Conservation (phyloP, 2,113 vertebrate genomes). For the Percina caprodes region DNA sequence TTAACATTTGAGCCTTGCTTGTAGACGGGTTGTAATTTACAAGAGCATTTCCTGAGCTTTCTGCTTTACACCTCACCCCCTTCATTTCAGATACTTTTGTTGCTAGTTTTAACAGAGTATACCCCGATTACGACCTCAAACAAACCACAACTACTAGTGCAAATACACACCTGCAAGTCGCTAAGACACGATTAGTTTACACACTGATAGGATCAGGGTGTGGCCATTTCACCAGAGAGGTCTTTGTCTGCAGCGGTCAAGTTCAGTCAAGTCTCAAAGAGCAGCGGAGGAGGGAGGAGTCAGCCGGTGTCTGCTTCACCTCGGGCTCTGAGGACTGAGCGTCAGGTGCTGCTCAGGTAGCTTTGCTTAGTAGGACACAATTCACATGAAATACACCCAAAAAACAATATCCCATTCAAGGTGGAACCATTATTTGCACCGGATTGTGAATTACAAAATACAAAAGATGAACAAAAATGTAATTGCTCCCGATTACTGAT, state of each 20-base stretch:
- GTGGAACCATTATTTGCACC: not conserved
- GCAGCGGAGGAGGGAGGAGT: conserved; percentile 3
- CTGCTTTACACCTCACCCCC: no score
- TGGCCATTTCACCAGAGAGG: conserved; percentile 3
- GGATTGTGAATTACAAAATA: not conserved
- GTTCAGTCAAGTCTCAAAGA: conserved; percentile 63
- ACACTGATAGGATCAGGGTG: conserved; percentile 15
- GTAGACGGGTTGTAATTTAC: not conserved
- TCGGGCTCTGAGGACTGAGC: not conserved
- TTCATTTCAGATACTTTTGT: not conserved
- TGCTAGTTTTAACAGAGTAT: not conserved
- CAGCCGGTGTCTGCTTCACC: conserved; percentile 30
- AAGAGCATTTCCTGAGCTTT: not conserved
- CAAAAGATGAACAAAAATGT: not conserved
- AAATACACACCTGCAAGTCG: conserved; percentile 10
- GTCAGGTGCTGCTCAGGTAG: conserved; percentile 30
- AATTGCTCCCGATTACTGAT: no score
- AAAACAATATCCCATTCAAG: not conserved
- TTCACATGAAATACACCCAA: no score
- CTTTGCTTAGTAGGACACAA: not conserved
- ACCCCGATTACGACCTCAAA: not conserved
- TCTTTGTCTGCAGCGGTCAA: conserved; percentile 47
- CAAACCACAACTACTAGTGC: not conserved
- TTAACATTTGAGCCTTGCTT: not conserved
- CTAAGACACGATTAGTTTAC: not conserved